Evolutionary conservation across 2,797 vertebrate species (phyloP), one percentile per base, ranked within the genome.

Genomic region (Intellagama lesueurii): DNA sequence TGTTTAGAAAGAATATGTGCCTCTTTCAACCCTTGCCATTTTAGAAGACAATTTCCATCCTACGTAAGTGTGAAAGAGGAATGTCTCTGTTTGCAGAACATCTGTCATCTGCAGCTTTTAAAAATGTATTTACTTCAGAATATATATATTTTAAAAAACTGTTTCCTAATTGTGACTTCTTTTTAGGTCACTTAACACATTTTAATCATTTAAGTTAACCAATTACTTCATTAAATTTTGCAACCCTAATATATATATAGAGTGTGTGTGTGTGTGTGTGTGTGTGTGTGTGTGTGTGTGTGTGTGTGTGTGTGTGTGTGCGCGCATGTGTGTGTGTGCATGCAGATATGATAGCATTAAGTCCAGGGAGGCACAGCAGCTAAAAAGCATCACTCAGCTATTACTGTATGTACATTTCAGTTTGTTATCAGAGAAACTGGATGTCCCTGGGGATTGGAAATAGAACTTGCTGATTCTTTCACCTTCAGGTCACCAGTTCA

Each of bases 361-460:
- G 40, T 40, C 40, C 40, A 40, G 40, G 40, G 40, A 40, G 40
- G 40, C 40, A 40, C 40, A 40, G 40, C 40, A 40, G 40, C 40
- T 72, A 94, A 93, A 94, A 93, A 86, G 93, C 90, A 91, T 76
- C 1, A 87, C 90, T 93, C 87, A 91, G 94, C 93, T 80, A 91
- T 92, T 92, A 91, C 92, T 95, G 92, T 95, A 94, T 95, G 94
- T 95, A 96, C 90, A 90, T 88, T 49, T 87, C 84, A 60, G 64
- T 14, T 89, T 4, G 90, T 28, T 91, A 93, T 89, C 90, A 68
- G 90, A 88, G 89, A 93, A 93, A 95, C 94, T 94, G 93, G 94
- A 90, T 91, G 93, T 94, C 92, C 93, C 94, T 44, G 81, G 73
- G 89, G 92, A 94, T 47, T 92, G 92, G 94, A 94, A 94, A 94